These are phyloP conservation scores for Apamea sordens DNA, from an alignment of 2,888 invertebrate genomes.

Conservation along the genomic window DNA sequence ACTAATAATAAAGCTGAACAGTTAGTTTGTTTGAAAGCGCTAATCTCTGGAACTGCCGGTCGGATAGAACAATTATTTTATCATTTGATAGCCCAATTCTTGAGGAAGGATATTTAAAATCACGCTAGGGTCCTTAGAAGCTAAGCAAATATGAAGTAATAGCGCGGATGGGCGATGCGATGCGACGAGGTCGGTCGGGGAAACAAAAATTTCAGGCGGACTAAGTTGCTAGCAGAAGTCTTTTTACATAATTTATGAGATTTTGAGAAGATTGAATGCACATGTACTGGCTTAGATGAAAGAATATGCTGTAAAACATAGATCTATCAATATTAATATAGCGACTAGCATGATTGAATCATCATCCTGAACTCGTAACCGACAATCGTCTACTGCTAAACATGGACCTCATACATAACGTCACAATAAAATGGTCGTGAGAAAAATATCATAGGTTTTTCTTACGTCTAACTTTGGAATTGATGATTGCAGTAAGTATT, in stretches of 20 bases:
- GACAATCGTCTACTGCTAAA: conserved; percentile 7
- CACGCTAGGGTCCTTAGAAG: too few relatives aligned
- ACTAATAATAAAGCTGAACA: too few relatives aligned
- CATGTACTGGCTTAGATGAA: not conserved
- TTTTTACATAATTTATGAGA: not conserved
- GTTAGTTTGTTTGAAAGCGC: too few relatives aligned
- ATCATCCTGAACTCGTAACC: conserved; percentile 16
- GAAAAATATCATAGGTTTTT: conserved; percentile 5
- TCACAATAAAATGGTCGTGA: conserved; percentile 24
- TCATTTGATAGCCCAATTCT: too few relatives aligned
- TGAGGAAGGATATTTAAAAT: too few relatives aligned
- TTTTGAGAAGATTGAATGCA: conserved; percentile 4
- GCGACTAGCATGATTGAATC: conserved; percentile 29
- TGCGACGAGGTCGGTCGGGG: too few relatives aligned
- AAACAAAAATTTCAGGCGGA: too few relatives aligned
- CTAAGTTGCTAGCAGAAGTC: too few relatives aligned
- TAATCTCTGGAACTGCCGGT: too few relatives aligned
- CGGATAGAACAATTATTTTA: too few relatives aligned
- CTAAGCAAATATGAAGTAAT: too few relatives aligned
- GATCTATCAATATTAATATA: conserved; percentile 31
- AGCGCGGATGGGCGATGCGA: too few relatives aligned
- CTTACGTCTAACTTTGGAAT: not conserved
- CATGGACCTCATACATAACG: conserved; percentile 5
- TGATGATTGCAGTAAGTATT: not conserved
- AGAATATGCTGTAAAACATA: conserved; percentile 9